These are phyloP conservation scores for Lytechinus variegatus DNA, from an alignment of 35 echinoderm and acorn worm genomes.

Conservation along the genomic window DNA sequence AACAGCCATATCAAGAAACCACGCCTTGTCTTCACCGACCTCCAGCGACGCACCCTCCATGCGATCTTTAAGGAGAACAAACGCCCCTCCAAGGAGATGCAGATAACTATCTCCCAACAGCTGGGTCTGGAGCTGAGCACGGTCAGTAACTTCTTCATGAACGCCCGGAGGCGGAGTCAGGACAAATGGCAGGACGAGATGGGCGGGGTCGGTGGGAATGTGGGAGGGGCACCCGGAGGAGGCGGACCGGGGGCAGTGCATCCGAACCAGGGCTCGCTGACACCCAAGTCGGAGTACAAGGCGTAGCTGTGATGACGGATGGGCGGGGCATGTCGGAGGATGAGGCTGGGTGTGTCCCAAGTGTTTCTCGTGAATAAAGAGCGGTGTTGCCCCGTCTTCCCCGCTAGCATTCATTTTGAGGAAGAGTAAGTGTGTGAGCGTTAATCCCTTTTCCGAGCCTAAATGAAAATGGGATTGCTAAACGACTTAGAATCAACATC, in stretches of 20 bases:
- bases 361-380: background rate
- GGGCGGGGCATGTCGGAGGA: background rate
- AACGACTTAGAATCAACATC: background rate
- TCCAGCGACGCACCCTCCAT: slow-evolving; percentile 95
- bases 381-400: background rate
- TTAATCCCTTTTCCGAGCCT: background rate
- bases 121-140: slow-evolving; percentile 95
- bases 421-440: background rate
- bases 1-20: slow-evolving; percentile 93
- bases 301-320: slow-evolving; percentile 17
- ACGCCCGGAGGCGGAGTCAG: slow-evolving; percentile 85
- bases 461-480: background rate
- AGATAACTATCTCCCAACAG: slow-evolving; percentile 96
- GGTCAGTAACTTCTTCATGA: slow-evolving; percentile 99
- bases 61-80: slow-evolving; percentile 99
- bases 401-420: background rate
- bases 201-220: slow-evolving; percentile 39
- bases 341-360: background rate
- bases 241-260: slow-evolving; percentile 42
- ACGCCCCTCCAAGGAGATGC: slow-evolving; percentile 97
- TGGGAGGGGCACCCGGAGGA: slow-evolving; percentile 47
- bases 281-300: slow-evolving; percentile 84
- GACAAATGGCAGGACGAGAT: slow-evolving; percentile 98
- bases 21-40: slow-evolving; percentile 96
- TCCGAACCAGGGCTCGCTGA: slow-evolving; percentile 61